Conservation (phyloP, 2,113 vertebrate genomes). For the Ardeotis arabs region DNA sequence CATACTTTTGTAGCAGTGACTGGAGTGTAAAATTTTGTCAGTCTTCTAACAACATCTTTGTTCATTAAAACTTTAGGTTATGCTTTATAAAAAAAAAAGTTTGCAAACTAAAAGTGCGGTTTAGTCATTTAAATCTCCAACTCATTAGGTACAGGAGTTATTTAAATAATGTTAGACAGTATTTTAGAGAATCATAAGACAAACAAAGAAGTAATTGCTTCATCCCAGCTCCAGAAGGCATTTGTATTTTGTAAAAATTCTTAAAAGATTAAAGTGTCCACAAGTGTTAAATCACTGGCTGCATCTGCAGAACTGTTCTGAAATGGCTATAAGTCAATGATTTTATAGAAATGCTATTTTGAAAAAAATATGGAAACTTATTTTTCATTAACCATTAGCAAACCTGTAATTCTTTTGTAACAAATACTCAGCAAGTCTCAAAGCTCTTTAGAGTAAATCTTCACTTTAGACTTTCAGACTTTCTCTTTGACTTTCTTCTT, state of each 20-base stretch:
- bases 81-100: background rate
- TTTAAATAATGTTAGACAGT: conserved; percentile 1
- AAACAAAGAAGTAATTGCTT: background rate
- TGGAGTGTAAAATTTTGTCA: background rate
- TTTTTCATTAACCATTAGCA: background rate
- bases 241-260: background rate
- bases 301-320: background rate
- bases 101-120: background rate
- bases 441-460: background rate
- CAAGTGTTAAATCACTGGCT: background rate
- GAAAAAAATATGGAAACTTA: background rate
- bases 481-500: background rate
- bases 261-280: background rate
- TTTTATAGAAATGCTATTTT: background rate
- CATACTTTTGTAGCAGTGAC: background rate
- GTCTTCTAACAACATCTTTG: background rate
- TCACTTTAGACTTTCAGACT: background rate
- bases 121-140: background rate
- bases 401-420: background rate
- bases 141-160: background rate
- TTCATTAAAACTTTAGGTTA: background rate
- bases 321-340: background rate
- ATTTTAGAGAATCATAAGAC: background rate
- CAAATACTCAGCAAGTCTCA: background rate
- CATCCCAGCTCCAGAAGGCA: background rate